Percentiles rank a stretch among this genome's conserved stretches.
These are phyloP conservation scores for Halocynthia roretzi DNA, from an alignment of 23 tunicate genomes.

Conservation along the genomic window DNA sequence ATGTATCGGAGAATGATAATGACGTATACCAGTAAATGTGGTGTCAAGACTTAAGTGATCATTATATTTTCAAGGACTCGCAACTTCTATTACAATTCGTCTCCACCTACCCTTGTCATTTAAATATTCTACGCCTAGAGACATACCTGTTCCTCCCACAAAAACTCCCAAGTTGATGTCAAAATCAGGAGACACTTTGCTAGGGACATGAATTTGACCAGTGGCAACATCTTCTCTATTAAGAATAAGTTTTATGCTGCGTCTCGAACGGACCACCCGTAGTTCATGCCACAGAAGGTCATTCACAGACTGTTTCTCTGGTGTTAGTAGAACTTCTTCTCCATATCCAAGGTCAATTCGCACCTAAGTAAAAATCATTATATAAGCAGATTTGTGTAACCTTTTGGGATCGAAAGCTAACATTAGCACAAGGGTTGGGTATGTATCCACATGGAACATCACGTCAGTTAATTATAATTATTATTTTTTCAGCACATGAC, in stretches of 20 bases:
- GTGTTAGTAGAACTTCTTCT: slow-evolving; percentile 36
- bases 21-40: no score
- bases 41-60: no score
- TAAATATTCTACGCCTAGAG: not conserved
- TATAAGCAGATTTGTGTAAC: not conserved
- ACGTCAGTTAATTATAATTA: not conserved
- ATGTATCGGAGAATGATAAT: no score
- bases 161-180: slow-evolving; percentile 62
- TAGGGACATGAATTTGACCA: slow-evolving; percentile 3
- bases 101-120: no score
- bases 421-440: not conserved
- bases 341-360: slow-evolving; percentile 34
- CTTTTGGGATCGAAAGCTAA: not conserved
- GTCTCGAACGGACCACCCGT: slow-evolving; percentile 23
- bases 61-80: no score
- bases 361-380: slow-evolving; percentile 21
- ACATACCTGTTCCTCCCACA: slow-evolving; percentile 73
- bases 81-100: no score
- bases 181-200: slow-evolving; percentile 1
- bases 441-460: not conserved
- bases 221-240: slow-evolving; percentile 48
- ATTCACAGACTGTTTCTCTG: slow-evolving; percentile 29
- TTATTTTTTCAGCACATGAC: not conserved
- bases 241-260: slow-evolving; percentile 23
- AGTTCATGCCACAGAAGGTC: slow-evolving; percentile 66